Conservation (phyloP, 2,113 vertebrate species). For the Rhinoptilus africanus region DNA sequence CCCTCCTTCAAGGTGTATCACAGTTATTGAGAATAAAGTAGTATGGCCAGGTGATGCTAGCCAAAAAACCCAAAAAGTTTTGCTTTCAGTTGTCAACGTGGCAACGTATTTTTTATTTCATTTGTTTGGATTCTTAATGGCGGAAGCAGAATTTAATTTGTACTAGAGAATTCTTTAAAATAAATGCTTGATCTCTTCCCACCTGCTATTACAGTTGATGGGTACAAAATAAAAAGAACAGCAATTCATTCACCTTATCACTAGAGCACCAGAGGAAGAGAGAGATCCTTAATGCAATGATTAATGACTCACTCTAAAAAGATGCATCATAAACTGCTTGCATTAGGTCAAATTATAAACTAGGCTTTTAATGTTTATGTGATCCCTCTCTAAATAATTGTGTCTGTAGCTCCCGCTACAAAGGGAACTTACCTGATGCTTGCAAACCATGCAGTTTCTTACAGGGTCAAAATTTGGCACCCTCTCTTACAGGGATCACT, state of each 20-base stretch:
- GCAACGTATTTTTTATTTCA: neutral
- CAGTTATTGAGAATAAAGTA: neutral
- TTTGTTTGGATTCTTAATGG: neutral
- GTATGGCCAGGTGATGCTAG: neutral
- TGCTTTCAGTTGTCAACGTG: neutral
- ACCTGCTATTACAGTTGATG: neutral
- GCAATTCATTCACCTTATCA: conserved; percentile 5
- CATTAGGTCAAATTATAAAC: conserved; percentile 55
- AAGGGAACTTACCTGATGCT: neutral
- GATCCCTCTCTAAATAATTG: conserved; percentile 35
- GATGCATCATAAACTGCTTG: conserved; percentile 47
- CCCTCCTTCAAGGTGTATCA: neutral
- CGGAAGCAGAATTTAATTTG: conserved; percentile 3
- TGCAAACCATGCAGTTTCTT: neutral
- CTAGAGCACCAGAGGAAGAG: neutral
- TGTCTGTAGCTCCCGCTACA: neutral
- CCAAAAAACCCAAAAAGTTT: neutral
- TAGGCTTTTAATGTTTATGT: conserved; percentile 36
- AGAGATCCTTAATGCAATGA: conserved; percentile 25
- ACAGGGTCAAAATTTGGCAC: neutral
- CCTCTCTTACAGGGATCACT: neutral
- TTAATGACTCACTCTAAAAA: conserved; percentile 47
- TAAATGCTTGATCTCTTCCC: neutral
- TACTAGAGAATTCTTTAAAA: neutral
- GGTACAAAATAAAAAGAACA: neutral